Percentiles rank a stretch among this genome's conserved stretches.
Evolutionary conservation across 2,113 vertebrate species (phyloP).

Genomic region (Calyptomena viridis): DNA sequence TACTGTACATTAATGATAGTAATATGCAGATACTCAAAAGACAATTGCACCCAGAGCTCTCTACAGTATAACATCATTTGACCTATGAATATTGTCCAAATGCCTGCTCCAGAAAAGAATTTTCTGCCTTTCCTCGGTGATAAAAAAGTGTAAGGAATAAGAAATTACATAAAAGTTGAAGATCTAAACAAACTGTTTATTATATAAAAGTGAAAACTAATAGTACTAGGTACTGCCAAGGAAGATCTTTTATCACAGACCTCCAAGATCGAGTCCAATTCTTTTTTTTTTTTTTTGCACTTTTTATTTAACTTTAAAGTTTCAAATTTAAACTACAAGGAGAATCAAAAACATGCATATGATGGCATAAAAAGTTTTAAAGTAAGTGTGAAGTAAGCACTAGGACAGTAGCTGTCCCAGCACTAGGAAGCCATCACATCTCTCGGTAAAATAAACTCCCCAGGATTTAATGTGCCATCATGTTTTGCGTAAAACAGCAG

Average conservation of each 20-base stretch:
- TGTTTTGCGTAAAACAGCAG: background rate
- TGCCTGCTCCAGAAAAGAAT: background rate
- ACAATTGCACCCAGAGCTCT: background rate
- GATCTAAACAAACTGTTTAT: background rate
- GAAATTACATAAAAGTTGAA: background rate
- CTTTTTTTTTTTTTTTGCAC: no score
- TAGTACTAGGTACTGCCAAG: background rate
- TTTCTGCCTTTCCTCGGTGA: background rate
- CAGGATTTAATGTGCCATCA: background rate
- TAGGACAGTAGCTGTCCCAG: background rate
- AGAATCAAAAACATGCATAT: background rate
- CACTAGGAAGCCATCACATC: background rate
- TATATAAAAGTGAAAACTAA: background rate
- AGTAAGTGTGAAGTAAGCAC: background rate
- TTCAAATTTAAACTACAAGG: background rate
- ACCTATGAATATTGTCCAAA: background rate
- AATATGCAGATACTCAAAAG: background rate
- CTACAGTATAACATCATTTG: rapidly evolving
- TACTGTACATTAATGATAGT: background rate
- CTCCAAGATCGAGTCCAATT: background rate
- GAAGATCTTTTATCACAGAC: background rate
- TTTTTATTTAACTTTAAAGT: background rate
- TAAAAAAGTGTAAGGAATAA: background rate
- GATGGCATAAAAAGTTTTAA: background rate
- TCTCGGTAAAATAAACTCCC: background rate